These are phyloP conservation scores for Dipus sagitta DNA, from an alignment of 2,797 vertebrate genomes.

Conservation along the genomic window DNA sequence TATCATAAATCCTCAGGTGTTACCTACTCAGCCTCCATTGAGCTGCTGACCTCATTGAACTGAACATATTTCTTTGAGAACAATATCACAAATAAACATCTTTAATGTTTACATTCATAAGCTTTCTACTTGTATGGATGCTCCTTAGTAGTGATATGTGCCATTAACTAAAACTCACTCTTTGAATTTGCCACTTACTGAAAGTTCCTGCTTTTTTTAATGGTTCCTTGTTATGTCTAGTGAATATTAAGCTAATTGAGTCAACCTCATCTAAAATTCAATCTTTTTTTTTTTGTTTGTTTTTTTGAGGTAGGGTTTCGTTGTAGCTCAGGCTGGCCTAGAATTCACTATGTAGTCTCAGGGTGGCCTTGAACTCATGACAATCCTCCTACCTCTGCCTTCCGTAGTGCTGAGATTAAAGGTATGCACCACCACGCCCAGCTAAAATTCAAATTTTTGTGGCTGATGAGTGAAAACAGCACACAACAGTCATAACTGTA, in stretches of 20 bases:
- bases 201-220: neutral
- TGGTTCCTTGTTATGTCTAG: neutral
- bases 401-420: too few species aligned
- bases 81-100: neutral
- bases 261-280: conserved; percentile 17
- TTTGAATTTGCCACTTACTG: conserved; percentile 20
- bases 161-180: conserved; percentile 7
- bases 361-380: too few species aligned
- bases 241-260: conserved; percentile 10
- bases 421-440: too few species aligned
- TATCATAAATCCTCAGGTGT: neutral
- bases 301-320: too few species aligned
- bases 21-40: neutral
- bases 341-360: too few species aligned
- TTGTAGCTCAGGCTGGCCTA: too few species aligned
- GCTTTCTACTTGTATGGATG: conserved; percentile 6
- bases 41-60: conserved; percentile 41
- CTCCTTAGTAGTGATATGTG: neutral
- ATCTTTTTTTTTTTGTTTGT: neutral
- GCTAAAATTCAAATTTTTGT: conserved; percentile 45
- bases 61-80: conserved; percentile 21
- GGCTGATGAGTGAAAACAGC: neutral
- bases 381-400: too few species aligned
- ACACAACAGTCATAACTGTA: neutral
- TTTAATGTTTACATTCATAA: conserved; percentile 44